These are phyloP conservation scores for Coregonus sp. DNA, from an alignment of 2,797 vertebrate species.

Conservation along the genomic window DNA sequence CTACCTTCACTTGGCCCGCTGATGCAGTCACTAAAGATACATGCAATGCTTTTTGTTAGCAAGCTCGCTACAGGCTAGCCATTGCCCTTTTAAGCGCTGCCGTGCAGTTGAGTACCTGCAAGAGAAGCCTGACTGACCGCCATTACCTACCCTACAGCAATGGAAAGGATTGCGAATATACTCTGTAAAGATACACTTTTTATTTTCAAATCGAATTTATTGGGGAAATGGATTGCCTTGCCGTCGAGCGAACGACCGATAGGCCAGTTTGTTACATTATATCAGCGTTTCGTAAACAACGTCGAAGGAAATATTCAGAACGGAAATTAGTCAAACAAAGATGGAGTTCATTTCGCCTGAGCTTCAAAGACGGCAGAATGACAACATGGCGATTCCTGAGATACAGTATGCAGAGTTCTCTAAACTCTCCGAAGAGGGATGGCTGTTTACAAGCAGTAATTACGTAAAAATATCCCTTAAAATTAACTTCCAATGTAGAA, in stretches of 20 bases:
- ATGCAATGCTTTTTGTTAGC: constrained; percentile 69
- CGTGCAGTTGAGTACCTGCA: constrained; percentile 68
- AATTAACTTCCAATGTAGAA: constrained; percentile 16
- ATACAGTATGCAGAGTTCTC: constrained; percentile 73
- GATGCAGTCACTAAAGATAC: constrained; percentile 72
- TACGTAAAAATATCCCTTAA: constrained; percentile 23
- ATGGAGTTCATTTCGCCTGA: constrained; percentile 80
- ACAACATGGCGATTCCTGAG: constrained; percentile 83
- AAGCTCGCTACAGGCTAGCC: constrained; percentile 74
- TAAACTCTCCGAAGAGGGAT: constrained; percentile 53
- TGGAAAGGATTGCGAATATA: constrained; percentile 69
- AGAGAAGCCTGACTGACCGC: constrained; percentile 66
- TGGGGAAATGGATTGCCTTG: constrained; percentile 61
- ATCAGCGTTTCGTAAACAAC: constrained; percentile 64
- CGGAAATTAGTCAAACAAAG: constrained; percentile 82
- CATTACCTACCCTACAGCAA: constrained; percentile 72
- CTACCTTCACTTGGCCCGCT: constrained; percentile 51
- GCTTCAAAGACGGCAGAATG: constrained; percentile 81
- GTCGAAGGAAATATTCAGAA: constrained; percentile 69
- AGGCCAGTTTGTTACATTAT: constrained; percentile 50
- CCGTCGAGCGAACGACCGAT: constrained; percentile 59
- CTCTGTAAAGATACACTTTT: constrained; percentile 52
- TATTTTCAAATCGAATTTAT: constrained; percentile 39
- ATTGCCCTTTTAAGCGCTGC: constrained; percentile 76
- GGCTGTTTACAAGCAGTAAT: constrained; percentile 33